Percentiles rank a stretch among this genome's conserved stretches.
These are phyloP conservation scores for Sminthurides aquaticus DNA, from an alignment of 2,888 invertebrate genomes.

Conservation along the genomic window DNA sequence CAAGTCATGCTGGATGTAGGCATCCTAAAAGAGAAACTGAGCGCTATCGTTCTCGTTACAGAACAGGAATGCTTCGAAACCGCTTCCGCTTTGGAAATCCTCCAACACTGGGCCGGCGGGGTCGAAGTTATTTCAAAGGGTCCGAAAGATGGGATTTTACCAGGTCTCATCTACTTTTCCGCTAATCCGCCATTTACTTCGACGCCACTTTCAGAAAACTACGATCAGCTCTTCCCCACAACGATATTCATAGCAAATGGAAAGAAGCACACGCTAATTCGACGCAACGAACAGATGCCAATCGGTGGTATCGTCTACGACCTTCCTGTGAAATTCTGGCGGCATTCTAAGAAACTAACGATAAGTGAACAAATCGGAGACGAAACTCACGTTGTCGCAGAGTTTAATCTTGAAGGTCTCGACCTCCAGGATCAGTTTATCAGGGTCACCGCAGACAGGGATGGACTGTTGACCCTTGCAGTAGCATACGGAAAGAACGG, in stretches of 20 bases:
- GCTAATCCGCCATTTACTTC: conserved; percentile 6
- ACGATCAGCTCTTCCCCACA: conserved; percentile 2
- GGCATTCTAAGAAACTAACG: not conserved
- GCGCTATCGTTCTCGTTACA: not conserved
- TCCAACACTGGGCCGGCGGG: not conserved
- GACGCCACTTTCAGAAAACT: not conserved
- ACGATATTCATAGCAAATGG: not conserved
- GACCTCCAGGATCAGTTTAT: not conserved
- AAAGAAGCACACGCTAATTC: not conserved
- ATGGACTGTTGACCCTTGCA: not conserved
- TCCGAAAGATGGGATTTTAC: conserved; percentile 1
- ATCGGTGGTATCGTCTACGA: not conserved
- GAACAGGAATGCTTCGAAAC: not conserved
- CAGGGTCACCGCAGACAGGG: not conserved
- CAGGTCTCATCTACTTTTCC: not conserved
- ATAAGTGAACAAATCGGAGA: not conserved
- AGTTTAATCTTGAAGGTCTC: not conserved
- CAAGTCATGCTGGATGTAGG: not conserved
- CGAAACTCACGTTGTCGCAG: not conserved
- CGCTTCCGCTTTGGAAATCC: not conserved
- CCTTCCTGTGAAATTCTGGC: not conserved
- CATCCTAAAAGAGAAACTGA: not conserved
- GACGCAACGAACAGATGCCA: not conserved
- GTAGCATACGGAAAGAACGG: not conserved
- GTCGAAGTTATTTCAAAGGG: not conserved